A percentile compares a stretch with the other conserved stretches of the same genome.
These are phyloP conservation scores for Campylomormyrus numenius DNA, from an alignment of 2,113 vertebrate genomes.

Conservation along the genomic window DNA sequence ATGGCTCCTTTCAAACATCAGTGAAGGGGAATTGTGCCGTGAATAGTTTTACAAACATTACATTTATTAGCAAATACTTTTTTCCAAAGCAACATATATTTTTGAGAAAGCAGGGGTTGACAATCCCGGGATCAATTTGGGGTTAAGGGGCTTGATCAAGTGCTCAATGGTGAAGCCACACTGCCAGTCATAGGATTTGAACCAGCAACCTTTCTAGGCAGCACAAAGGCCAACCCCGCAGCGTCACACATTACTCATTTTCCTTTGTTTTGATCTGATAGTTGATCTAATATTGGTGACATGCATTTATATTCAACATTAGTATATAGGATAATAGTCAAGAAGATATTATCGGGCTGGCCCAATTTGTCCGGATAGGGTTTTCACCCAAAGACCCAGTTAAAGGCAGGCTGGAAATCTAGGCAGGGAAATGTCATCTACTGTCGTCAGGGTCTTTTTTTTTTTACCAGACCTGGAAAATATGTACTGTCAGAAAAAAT, in stretches of 20 bases:
- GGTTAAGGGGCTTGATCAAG: background rate
- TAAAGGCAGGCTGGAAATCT: background rate
- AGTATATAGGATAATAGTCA: background rate
- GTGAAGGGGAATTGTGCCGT: background rate
- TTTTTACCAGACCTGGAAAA: background rate
- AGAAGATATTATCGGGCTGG: background rate
- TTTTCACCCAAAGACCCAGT: background rate
- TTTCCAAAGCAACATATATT: background rate
- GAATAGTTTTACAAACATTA: background rate
- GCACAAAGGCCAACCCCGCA: background rate
- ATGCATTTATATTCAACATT: background rate
- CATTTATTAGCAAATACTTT: background rate
- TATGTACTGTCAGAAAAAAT: background rate
- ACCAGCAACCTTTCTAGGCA: background rate
- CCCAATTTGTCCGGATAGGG: background rate
- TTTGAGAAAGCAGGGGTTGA: background rate
- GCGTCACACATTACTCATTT: background rate
- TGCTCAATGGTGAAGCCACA: background rate
- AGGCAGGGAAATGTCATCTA: background rate
- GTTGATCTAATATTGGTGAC: background rate
- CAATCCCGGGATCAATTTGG: background rate
- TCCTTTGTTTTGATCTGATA: background rate
- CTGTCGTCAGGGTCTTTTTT: background rate
- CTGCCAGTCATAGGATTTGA: background rate
- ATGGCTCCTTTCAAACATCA: background rate